Percentiles rank a stretch among this genome's conserved stretches.
Conservation (phyloP, 1,140 invertebrate genomes). For the Sminthurinus signatus region DNA sequence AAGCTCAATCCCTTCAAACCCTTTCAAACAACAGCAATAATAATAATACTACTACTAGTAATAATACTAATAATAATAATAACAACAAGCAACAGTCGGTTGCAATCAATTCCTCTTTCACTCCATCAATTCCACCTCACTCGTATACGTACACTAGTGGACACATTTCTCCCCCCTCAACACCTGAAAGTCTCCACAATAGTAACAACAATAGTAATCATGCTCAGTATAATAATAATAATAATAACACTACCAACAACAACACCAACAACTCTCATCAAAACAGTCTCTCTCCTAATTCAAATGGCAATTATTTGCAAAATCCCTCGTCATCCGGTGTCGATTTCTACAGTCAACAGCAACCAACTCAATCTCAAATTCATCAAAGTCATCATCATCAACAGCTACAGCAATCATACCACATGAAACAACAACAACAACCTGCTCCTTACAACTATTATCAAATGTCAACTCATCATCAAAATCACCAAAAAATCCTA, state of each 20-base stretch:
- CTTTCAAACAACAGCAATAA: not conserved
- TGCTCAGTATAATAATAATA: not conserved
- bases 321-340: constrained; percentile 44
- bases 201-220: constrained; percentile 1
- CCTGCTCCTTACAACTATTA: not conserved
- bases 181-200: constrained; percentile 45
- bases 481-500: constrained; percentile 1
- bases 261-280: not conserved
- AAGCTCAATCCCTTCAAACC: not conserved
- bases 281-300: constrained; percentile 12
- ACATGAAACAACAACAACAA: not conserved
- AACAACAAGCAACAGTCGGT: too few relatives aligned
- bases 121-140: not conserved
- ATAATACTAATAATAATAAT: too few relatives aligned
- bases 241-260: constrained; percentile 14
- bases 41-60: too few relatives aligned
- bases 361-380: constrained; percentile 1
- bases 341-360: constrained; percentile 42
- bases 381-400: constrained; percentile 14
- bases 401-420: constrained; percentile 9
- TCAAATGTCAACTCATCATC: too few relatives aligned
- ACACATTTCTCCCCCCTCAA: constrained; percentile 50
- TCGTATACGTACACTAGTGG: constrained; percentile 39
- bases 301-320: constrained; percentile 27
- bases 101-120: too few relatives aligned